These are phyloP conservation scores for Vulpes lagopus DNA, from an alignment of 2,113 vertebrate species.

Conservation along the genomic window DNA sequence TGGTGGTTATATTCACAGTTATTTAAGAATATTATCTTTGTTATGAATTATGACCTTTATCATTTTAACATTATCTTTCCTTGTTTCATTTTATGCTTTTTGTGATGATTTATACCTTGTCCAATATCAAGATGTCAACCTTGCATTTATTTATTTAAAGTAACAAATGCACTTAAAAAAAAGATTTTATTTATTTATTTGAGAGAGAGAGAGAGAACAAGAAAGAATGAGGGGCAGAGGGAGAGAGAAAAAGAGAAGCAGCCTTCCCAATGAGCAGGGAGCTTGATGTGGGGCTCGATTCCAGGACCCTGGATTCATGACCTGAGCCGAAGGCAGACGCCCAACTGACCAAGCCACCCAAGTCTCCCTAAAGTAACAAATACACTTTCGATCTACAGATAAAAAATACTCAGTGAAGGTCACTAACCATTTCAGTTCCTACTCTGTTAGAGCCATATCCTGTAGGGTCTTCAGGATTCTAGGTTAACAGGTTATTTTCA, in stretches of 20 bases:
- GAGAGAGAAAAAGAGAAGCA: no score
- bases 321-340: no score
- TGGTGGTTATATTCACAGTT: not conserved
- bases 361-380: slow-evolving; percentile 70
- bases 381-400: slow-evolving; percentile 82
- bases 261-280: no score
- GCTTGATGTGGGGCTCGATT: no score
- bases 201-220: no score
- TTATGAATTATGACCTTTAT: not conserved
- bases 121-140: not conserved
- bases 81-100: not conserved
- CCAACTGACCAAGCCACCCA: no score
- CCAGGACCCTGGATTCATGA: no score
- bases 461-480: slow-evolving; percentile 18
- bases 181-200: no score
- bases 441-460: not conserved
- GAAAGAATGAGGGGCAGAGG: no score
- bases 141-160: not conserved
- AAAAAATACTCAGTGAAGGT: slow-evolving; percentile 73
- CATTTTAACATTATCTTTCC: not conserved
- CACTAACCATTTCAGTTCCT: slow-evolving; percentile 59
- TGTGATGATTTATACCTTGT: not conserved
- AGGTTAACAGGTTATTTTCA: slow-evolving; percentile 51
- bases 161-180: not conserved
- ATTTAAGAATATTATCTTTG: not conserved